Conservation (phyloP, 1,140 invertebrate genomes). For the Venturia canescens region DNA sequence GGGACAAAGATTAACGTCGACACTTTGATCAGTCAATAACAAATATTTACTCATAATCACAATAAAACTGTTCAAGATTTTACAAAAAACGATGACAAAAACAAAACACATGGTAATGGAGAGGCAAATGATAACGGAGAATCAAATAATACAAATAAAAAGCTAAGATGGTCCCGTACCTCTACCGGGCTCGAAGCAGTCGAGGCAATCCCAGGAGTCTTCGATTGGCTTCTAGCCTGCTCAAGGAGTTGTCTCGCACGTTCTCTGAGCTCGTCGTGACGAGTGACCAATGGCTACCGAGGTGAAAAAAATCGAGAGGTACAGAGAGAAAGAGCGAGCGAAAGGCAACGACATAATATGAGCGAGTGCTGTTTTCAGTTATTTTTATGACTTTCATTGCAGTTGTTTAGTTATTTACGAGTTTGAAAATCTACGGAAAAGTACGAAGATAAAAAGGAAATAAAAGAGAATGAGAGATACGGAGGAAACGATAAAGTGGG, state of each 20-base stretch:
- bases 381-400: not conserved
- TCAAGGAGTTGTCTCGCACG: constrained; percentile 93
- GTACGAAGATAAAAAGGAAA: constrained; percentile 34
- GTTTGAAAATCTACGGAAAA: constrained; percentile 19
- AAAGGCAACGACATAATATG: constrained; percentile 57
- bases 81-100: not conserved
- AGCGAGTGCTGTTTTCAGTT: not conserved
- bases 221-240: constrained; percentile 87
- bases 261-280: constrained; percentile 92
- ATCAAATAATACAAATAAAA: constrained; percentile 42
- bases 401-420: not conserved
- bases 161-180: constrained; percentile 63
- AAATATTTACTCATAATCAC: too few species aligned
- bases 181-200: constrained; percentile 74
- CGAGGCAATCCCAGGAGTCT: constrained; percentile 67
- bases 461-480: constrained; percentile 30
- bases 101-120: constrained; percentile 42
- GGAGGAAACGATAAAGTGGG: constrained; percentile 30
- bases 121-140: constrained; percentile 47
- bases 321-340: not conserved
- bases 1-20: not conserved
- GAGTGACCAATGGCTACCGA: constrained; percentile 83
- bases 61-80: too few species aligned
- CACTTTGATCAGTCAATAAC: too few species aligned
- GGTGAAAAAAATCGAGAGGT: constrained; percentile 45